Conservation (phyloP, 2,888 invertebrate species). For the Apocheima hispidaria region DNA sequence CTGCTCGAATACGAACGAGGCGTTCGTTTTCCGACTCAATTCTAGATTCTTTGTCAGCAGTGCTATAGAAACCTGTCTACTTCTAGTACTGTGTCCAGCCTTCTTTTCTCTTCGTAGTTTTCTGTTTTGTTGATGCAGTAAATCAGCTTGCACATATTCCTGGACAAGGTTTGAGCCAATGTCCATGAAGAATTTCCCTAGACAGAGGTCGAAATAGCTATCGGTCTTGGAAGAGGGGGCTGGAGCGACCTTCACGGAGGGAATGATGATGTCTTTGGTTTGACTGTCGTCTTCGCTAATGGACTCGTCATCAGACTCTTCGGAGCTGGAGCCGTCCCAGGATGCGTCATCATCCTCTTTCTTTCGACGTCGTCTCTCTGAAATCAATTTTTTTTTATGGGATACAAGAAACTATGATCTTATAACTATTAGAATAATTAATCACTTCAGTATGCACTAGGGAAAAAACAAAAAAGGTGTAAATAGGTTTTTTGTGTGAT, state of each 20-base stretch:
- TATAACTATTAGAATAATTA: no score
- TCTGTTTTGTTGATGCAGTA: conserved; percentile 94
- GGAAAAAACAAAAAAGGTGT: no score
- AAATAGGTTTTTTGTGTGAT: no score
- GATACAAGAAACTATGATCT: no score
- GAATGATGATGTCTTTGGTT: conserved; percentile 72
- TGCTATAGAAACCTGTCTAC: conserved; percentile 92
- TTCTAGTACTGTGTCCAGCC: conserved; percentile 87
- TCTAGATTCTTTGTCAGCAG: conserved; percentile 94
- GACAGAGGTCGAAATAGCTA: conserved; percentile 93
- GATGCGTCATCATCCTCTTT: conserved; percentile 85
- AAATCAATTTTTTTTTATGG: conserved; percentile 34
- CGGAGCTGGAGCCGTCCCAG: conserved; percentile 84
- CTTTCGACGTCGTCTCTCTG: conserved; percentile 61
- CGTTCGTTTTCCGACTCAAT: conserved; percentile 94
- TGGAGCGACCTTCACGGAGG: conserved; percentile 80
- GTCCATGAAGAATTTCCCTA: conserved; percentile 96
- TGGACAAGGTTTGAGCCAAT: conserved; percentile 96
- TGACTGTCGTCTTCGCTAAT: conserved; percentile 72
- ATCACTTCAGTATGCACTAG: no score
- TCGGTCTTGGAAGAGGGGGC: conserved; percentile 80
- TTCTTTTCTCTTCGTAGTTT: conserved; percentile 90
- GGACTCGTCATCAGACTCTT: conserved; percentile 81
- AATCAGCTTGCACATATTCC: conserved; percentile 97
- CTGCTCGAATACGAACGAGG: conserved; percentile 90